These are phyloP conservation scores for Tuberolachnus salignus DNA, from an alignment of 2,888 invertebrate genomes.

Conservation along the genomic window DNA sequence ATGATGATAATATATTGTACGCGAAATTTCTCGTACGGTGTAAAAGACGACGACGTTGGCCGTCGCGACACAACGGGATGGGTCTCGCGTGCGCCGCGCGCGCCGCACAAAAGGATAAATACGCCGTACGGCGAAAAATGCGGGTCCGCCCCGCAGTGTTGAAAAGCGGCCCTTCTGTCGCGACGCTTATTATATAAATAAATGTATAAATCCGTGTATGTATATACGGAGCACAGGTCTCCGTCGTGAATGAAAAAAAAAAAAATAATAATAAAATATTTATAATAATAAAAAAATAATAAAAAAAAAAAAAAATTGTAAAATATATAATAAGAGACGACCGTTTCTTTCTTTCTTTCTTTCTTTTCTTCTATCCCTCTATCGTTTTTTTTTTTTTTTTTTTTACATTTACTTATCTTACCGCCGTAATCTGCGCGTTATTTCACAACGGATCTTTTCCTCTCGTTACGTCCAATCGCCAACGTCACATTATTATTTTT, in stretches of 20 bases:
- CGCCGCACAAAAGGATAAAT: conserved; percentile 18
- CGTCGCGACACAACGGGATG: not conserved
- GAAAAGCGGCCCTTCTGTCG: conserved; percentile 26
- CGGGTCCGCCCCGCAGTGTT: conserved; percentile 30
- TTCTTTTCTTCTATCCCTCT: not conserved
- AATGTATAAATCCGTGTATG: no score
- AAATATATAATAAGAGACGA: conserved; percentile 23
- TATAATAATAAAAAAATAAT: conserved; percentile 26
- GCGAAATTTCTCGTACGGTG: conserved; percentile 23
- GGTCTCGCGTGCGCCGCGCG: not conserved
- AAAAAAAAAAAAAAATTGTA: not conserved
- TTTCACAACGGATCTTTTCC: conserved; percentile 14
- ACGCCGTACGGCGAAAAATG: conserved; percentile 20
- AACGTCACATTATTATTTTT: not conserved
- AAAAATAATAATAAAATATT: conserved; percentile 10
- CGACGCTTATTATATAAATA: no score
- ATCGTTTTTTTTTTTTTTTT: not conserved
- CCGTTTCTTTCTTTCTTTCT: conserved; percentile 7
- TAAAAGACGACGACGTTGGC: not conserved
- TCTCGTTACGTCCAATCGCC: not conserved
- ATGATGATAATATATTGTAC: not conserved
- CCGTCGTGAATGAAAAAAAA: no score
- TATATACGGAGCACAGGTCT: no score
- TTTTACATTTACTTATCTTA: conserved; percentile 24
- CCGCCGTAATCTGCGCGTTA: conserved; percentile 22